A percentile compares a stretch with the other conserved stretches of the same genome.
These are phyloP conservation scores for Albula glossodonta DNA, from an alignment of 2,113 vertebrate species.

Conservation along the genomic window DNA sequence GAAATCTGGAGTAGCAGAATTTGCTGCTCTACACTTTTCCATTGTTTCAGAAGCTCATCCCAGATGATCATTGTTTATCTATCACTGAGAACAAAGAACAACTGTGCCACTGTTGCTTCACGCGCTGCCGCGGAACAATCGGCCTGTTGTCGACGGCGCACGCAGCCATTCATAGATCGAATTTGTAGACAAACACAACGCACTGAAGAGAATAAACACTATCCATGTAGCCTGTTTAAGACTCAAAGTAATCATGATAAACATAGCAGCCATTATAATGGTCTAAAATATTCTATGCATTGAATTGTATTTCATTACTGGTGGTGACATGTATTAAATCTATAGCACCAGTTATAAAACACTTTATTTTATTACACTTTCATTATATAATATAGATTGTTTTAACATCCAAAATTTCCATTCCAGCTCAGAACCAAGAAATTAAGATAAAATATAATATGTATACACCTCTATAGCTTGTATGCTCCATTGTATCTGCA, in stretches of 20 bases:
- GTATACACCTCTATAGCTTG: too few species aligned
- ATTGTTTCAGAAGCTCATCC: constrained; percentile 44
- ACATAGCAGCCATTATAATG: too few species aligned
- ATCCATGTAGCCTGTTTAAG: background rate
- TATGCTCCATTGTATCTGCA: too few species aligned
- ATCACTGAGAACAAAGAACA: constrained; percentile 48
- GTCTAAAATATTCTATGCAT: too few species aligned
- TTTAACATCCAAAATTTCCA: too few species aligned
- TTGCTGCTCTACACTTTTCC: constrained; percentile 58
- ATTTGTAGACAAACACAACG: background rate
- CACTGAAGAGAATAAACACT: background rate
- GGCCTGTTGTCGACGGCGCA: constrained; percentile 45
- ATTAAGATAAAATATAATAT: too few species aligned
- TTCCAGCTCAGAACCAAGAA: too few species aligned
- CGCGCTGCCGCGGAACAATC: constrained; percentile 52
- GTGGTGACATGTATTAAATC: too few species aligned
- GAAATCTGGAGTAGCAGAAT: constrained; percentile 32
- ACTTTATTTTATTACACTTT: too few species aligned
- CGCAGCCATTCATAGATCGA: background rate
- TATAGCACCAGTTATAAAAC: too few species aligned
- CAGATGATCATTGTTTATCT: constrained; percentile 56
- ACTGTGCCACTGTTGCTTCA: constrained; percentile 42
- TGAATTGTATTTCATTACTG: too few species aligned
- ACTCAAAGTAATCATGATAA: background rate
- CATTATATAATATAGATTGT: too few species aligned